These are phyloP conservation scores for Anguilla marmorata DNA, from an alignment of 2,797 vertebrate genomes.

Conservation along the genomic window DNA sequence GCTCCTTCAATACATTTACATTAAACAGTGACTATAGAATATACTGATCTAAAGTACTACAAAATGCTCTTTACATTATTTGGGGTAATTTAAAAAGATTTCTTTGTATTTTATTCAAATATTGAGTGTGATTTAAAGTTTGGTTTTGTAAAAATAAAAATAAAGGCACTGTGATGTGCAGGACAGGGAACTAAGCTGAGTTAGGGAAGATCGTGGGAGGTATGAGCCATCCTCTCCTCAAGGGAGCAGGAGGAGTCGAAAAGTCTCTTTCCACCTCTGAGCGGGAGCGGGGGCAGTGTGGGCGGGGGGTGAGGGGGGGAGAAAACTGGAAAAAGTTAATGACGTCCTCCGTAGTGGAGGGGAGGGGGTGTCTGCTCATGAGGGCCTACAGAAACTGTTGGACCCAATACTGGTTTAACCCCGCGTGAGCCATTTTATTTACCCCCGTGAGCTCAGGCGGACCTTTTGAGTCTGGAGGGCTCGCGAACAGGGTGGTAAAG, in stretches of 20 bases:
- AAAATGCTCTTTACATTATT: too few species aligned
- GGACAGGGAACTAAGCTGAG: background rate
- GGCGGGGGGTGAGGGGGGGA: background rate
- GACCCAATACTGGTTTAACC: slow-evolving; percentile 44
- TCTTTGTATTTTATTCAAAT: background rate
- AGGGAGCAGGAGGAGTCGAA: slow-evolving; percentile 16
- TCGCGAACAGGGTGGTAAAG: slow-evolving; percentile 34
- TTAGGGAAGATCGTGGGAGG: background rate
- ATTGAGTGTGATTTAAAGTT: background rate
- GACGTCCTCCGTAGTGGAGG: slow-evolving; percentile 1
- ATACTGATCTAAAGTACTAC: background rate
- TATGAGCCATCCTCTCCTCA: background rate
- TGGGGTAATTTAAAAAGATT: too few species aligned
- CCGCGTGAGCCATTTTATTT: slow-evolving; percentile 45
- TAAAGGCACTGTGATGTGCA: background rate
- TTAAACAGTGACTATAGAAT: background rate
- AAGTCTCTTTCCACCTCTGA: background rate
- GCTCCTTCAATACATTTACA: background rate
- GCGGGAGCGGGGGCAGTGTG: slow-evolving; percentile 23
- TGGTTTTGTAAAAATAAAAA: too few species aligned
- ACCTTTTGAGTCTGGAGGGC: slow-evolving; percentile 31
- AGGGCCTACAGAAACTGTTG: slow-evolving; percentile 29
- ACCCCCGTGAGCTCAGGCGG: slow-evolving; percentile 41
- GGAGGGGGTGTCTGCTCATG: slow-evolving; percentile 15
- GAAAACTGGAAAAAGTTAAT: slow-evolving; percentile 15